Percentiles rank a stretch among this genome's conserved stretches.
phyloP scores from a whole-genome alignment of 1,140 invertebrate species.

The Bombus picipes region DNA sequence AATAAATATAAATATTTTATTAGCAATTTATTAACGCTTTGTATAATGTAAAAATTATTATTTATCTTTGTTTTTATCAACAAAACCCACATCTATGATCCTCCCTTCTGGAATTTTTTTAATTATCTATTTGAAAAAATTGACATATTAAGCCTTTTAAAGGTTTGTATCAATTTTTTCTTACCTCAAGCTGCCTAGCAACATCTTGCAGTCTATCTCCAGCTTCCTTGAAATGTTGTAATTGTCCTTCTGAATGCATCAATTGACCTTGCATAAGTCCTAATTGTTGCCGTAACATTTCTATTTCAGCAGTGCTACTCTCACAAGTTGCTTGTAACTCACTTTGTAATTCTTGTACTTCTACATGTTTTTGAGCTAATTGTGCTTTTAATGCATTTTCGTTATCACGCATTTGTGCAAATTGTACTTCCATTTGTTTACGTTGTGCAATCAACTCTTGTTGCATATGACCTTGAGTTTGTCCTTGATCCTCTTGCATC shows the following conservation, averaged over 20 bases:
- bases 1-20: conserved; percentile 44
- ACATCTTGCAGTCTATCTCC: conserved; percentile 80
- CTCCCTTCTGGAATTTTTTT: too few relatives aligned
- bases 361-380: conserved; percentile 82
- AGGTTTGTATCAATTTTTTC: conserved; percentile 9
- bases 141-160: background rate
- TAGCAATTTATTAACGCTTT: conserved; percentile 6
- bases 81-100: too few relatives aligned
- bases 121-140: too few relatives aligned
- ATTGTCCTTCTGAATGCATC: conserved; percentile 76
- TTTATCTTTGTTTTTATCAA: background rate
- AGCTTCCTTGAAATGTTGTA: conserved; percentile 77
- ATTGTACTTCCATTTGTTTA: conserved; percentile 83
- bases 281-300: conserved; percentile 79
- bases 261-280: conserved; percentile 81
- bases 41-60: background rate
- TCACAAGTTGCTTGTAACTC: conserved; percentile 83
- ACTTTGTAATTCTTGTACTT: conserved; percentile 82
- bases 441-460: conserved; percentile 82
- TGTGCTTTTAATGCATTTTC: conserved; percentile 82
- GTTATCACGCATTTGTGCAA: conserved; percentile 80
- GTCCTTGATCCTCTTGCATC: conserved; percentile 83
- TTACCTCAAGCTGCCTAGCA: conserved; percentile 84
- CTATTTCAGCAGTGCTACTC: conserved; percentile 78
- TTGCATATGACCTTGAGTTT: conserved; percentile 81